Percentiles rank a stretch among this genome's conserved stretches.
Conservation (phyloP, 2,797 vertebrate genomes). For the Oreochromis mossambicus region DNA sequence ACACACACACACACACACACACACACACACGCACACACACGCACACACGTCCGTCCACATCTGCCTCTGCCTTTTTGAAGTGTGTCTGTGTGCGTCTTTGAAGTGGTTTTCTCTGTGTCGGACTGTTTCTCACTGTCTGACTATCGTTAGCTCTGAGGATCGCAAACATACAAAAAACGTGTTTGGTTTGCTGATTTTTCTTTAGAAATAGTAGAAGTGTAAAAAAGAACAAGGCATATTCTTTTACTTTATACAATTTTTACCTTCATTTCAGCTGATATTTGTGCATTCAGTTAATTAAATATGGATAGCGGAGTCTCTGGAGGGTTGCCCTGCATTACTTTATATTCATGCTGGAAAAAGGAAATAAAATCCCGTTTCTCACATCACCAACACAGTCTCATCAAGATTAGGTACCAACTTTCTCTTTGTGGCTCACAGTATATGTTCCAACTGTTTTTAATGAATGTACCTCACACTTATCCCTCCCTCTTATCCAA, state of each 20-base stretch:
- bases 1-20: not conserved
- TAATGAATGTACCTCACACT: not conserved
- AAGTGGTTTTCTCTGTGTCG: constrained; percentile 34
- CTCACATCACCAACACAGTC: not conserved
- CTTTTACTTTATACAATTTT: accelerated
- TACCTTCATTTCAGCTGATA: not conserved
- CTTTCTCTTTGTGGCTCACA: not conserved
- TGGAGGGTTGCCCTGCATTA: not conserved
- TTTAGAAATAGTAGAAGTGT: not conserved
- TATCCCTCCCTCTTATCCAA: not conserved
- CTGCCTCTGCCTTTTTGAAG: constrained; percentile 39
- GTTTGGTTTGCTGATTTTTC: not conserved
- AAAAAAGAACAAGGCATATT: not conserved
- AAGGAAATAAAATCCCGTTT: not conserved
- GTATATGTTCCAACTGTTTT: not conserved
- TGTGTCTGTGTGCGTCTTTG: constrained; percentile 2
- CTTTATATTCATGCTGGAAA: not conserved
- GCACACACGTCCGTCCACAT: not conserved
- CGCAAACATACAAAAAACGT: not conserved
- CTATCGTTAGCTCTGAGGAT: constrained; percentile 1
- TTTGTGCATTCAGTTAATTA: not conserved
- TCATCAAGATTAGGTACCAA: not conserved
- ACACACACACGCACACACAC: not conserved
- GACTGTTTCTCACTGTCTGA: constrained; percentile 2
- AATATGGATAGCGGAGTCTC: not conserved